Conservation (phyloP, 2,113 vertebrate species). For the Trogon surrucura region DNA sequence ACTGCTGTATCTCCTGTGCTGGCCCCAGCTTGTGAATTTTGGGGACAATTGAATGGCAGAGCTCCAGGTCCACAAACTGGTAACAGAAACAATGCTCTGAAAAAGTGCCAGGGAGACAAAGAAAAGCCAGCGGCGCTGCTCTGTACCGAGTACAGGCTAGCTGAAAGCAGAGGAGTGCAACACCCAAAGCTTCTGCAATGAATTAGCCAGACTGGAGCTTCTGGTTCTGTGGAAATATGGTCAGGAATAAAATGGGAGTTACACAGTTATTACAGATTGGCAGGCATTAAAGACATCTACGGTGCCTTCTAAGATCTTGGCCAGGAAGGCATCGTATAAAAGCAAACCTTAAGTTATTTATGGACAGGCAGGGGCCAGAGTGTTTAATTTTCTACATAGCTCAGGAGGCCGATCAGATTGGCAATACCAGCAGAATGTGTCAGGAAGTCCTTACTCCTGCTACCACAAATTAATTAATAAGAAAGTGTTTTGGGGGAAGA, state of each 20-base stretch:
- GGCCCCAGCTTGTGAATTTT: background rate
- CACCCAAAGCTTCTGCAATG: background rate
- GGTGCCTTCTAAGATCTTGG: background rate
- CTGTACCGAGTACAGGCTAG: background rate
- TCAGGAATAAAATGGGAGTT: slow-evolving; percentile 7
- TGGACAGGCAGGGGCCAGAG: background rate
- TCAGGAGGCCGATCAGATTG: background rate
- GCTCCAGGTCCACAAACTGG: background rate
- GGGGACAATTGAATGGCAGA: background rate
- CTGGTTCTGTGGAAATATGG: background rate
- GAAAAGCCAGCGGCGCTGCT: background rate
- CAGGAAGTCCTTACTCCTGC: background rate
- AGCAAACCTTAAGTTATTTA: slow-evolving; percentile 35
- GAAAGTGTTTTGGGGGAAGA: background rate
- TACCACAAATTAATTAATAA: background rate
- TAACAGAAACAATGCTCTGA: background rate
- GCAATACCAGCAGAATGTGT: background rate
- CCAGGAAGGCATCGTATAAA: background rate
- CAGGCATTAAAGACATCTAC: background rate
- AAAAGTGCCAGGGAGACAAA: background rate
- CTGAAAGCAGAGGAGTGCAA: background rate
- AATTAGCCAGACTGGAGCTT: background rate
- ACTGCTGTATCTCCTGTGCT: background rate
- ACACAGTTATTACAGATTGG: background rate
- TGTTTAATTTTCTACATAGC: slow-evolving; percentile 30